Base-by-base conservation (phyloP, 2,113 vertebrate species). In the Psophia crepitans region DNA sequence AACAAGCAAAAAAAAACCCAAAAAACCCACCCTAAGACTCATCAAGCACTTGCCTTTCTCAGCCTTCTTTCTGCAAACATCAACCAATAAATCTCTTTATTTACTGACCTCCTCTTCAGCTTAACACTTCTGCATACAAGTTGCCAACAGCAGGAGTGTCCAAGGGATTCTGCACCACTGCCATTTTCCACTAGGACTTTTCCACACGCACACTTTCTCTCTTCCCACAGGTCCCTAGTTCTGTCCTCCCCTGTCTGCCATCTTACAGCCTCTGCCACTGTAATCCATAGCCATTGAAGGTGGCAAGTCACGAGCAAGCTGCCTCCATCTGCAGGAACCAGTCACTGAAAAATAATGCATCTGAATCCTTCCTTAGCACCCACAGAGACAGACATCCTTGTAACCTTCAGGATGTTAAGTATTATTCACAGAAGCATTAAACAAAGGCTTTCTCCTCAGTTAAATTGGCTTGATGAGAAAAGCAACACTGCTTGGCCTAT, bases 401-500 rank as follows among this genome's bases (percentile, higher is more conserved):
- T 8, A 80, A 81, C 30, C 30, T 86, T 76, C 53, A 69, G 37
- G 39, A 86, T 51, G 22, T 39, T 17, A 54, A 46, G 12, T 7
- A 37, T 21, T 57, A 84, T 44, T 61, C 61, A 89, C 33, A 81
- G 49, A 81, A 75, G 28, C 33, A 48, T 3, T 43, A 61, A 51
- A 43, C 43, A 76, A 78, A 89, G 35, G 16, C 46, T 7, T 79
- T 85, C 32, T 53, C 32, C 63, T 60, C 43, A 64, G 44, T 86
- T 83, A 57, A 86, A 86, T 9, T 20, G 37, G 4, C n/a, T 39
- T 37, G 26, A 56, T 79, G 35, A 68, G 63, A 70, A 87, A 51
- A 49, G 26, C 22, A 93, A 48, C 20, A 80, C 13, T 0, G 0
- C 33, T 32, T 49, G 15, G 39, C 7, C 26, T 23, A 27, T 3